Conservation (phyloP, 2,888 invertebrate genomes). For the Phanerotoma sp. region DNA sequence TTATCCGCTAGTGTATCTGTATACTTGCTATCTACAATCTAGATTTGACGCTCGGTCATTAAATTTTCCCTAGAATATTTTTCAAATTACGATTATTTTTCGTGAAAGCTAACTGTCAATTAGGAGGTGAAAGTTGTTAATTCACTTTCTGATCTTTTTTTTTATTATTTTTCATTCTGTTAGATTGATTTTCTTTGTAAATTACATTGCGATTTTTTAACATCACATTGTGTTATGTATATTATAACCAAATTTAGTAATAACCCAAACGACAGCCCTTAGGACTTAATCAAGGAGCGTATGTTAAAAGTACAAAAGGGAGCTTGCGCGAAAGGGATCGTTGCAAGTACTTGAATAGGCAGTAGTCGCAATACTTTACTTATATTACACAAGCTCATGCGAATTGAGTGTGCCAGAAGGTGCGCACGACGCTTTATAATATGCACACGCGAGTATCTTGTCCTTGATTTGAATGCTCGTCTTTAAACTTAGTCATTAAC, state of each 20-base stretch:
- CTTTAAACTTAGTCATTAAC: neutral
- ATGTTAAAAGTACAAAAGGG: slow-evolving; percentile 8
- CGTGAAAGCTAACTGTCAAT: slow-evolving; percentile 10
- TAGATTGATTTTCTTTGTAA: no score
- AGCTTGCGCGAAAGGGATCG: slow-evolving; percentile 14
- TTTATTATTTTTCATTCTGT: neutral
- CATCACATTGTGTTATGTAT: neutral
- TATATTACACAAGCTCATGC: slow-evolving; percentile 27
- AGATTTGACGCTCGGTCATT: neutral
- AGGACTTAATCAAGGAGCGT: neutral
- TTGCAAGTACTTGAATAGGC: slow-evolving; percentile 6
- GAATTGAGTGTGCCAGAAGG: slow-evolving; percentile 23
- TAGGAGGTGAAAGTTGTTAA: slow-evolving; percentile 4
- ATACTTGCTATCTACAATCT: neutral
- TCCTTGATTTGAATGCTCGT: slow-evolving; percentile 1
- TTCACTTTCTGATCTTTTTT: slow-evolving; percentile 6
- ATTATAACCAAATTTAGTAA: neutral
- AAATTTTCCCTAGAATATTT: neutral
- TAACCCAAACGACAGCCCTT: neutral
- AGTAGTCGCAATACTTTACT: slow-evolving; percentile 1
- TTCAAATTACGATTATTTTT: slow-evolving; percentile 1
- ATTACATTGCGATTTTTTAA: no score
- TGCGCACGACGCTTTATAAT: neutral
- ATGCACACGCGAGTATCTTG: neutral
- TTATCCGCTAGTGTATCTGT: slow-evolving; percentile 24